These are phyloP conservation scores for Callitettix versicolor DNA, from an alignment of 1,140 invertebrate species.

Conservation along the genomic window DNA sequence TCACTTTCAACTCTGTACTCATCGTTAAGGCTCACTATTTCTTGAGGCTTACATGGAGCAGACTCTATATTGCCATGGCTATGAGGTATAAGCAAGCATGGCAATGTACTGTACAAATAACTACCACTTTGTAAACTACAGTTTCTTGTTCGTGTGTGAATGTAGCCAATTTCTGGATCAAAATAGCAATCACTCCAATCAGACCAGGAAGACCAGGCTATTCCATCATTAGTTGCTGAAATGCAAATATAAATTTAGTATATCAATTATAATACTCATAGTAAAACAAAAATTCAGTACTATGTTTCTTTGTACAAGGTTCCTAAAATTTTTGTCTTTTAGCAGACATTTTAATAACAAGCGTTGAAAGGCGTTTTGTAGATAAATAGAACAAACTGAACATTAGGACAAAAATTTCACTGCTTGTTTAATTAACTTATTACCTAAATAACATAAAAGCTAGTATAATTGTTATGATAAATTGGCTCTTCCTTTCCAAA, in stretches of 20 bases:
- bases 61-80: constrained; percentile 1
- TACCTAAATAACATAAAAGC: too few species aligned
- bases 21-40: too few species aligned
- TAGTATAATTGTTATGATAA: too few species aligned
- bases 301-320: neutral
- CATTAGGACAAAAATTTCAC: too few species aligned
- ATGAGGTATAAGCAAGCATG: constrained; percentile 16
- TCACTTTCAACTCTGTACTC: too few species aligned
- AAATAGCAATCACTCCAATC: constrained; percentile 25
- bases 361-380: neutral
- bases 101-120: constrained; percentile 19
- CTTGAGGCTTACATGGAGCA: neutral
- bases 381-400: too few species aligned
- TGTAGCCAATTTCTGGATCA: constrained; percentile 12
- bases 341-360: neutral
- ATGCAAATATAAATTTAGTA: neutral
- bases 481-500: too few species aligned
- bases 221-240: constrained; percentile 23
- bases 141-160: constrained; percentile 20
- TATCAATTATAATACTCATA: too few species aligned
- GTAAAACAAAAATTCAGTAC: too few species aligned
- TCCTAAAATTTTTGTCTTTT: too few species aligned
- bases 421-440: too few species aligned
- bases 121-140: constrained; percentile 22
- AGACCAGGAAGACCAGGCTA: constrained; percentile 26